A percentile compares a stretch with the other conserved stretches of the same genome.
phyloP scores from a whole-genome alignment of 2,888 invertebrate species.

The Tetramorium bicarinatum region DNA sequence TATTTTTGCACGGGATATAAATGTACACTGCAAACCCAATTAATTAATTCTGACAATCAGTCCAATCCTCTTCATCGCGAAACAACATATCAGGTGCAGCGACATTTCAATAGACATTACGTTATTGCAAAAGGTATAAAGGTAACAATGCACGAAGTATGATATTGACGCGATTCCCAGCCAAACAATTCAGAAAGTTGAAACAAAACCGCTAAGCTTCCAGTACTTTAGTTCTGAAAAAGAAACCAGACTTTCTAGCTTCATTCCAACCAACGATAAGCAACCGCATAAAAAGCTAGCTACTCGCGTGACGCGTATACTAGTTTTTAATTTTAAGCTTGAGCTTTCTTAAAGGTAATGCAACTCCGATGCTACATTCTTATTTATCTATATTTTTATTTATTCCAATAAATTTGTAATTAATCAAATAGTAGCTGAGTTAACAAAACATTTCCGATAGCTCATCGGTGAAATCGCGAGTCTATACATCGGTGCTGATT shows the following conservation, averaged over 20 bases:
- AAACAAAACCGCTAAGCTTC: slow-evolving; percentile 47
- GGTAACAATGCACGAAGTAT: slow-evolving; percentile 7
- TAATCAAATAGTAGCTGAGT: slow-evolving; percentile 19
- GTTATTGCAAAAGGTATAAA: background rate
- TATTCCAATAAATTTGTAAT: slow-evolving; percentile 26
- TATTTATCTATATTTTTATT: background rate
- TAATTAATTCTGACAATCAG: slow-evolving; percentile 57
- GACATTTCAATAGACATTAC: slow-evolving; percentile 43
- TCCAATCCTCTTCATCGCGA: slow-evolving; percentile 32
- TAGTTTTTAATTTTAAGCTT: slow-evolving; percentile 54
- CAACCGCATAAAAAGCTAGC: slow-evolving; percentile 50
- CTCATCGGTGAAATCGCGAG: slow-evolving; percentile 8
- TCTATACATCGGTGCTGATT: slow-evolving; percentile 18
- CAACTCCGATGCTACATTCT: background rate
- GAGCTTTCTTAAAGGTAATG: background rate
- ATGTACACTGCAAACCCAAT: slow-evolving; percentile 48
- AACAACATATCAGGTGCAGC: slow-evolving; percentile 24
- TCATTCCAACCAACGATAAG: slow-evolving; percentile 67
- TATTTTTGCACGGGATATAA: slow-evolving; percentile 46
- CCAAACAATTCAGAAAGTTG: background rate
- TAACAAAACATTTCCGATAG: slow-evolving; percentile 40
- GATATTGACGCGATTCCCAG: background rate
- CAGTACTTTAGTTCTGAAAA: slow-evolving; percentile 46
- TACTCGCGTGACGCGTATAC: slow-evolving; percentile 64
- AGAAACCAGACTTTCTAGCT: slow-evolving; percentile 63